Base-by-base conservation (phyloP, 2,888 invertebrate genomes). In the Clistopyga incitator region DNA sequence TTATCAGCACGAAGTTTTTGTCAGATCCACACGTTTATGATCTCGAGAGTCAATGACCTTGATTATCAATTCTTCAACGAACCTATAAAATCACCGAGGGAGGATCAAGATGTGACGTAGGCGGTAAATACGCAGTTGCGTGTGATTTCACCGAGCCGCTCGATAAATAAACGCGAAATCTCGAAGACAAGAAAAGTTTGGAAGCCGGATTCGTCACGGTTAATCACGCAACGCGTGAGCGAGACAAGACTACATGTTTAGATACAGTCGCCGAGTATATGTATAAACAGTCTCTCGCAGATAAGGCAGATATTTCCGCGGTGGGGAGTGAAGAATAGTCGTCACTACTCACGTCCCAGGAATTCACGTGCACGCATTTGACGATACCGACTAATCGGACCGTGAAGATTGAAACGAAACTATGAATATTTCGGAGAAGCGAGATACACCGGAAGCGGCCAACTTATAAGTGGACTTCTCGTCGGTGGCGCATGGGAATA, bases 401-500 rank as follows among this genome's bases (percentile, higher is more conserved):
- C 4, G 25, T 23, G 38, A 20, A 42, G 64, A 42, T 18, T 20
- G 20, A 25, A 61, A 61, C n/a, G 29, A 23, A 11, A 2, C 10
- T 20, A 54, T 11, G 10, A 8, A 54, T 20, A 3, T 56, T 59
- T 59, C 59, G 59, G 18, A 59, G 59, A 59, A 59, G 23, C 23
- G 10, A 54, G 54, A 54, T 54, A 54, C 54, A 23, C 1, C 20
- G 54, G 54, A 54, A 54, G 23, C 54, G 18, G 23, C 54, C 54
- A 23, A 54, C 18, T 3, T n/a, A 10, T 4, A 29, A 59, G 29
- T 25, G 56, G 18, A 8, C 11, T 20, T 56, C 34, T 61, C 64
- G 18, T 64, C 42, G n/a, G 34, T 3, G 20, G 59, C 67, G 72
- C 67, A 45, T 20, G 67, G 50, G 54, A 64, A 80, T 67, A 80